Evolutionary conservation across 2,113 vertebrate species (phyloP).

Genomic region (Prionailurus viverrinus): DNA sequence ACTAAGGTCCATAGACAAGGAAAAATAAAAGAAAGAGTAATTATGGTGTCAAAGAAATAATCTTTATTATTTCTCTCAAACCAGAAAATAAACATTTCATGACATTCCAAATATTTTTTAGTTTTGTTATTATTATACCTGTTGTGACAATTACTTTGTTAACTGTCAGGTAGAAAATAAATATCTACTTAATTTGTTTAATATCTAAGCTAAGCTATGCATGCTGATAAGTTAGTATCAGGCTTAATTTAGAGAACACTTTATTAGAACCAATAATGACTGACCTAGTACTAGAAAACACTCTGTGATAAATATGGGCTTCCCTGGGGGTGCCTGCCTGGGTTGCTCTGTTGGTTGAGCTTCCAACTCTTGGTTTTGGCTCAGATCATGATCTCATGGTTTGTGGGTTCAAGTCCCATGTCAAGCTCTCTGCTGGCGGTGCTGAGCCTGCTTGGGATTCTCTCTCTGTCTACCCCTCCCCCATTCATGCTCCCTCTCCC

Average conservation of each 20-base stretch:
- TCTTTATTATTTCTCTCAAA: constrained; percentile 77
- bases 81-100: constrained; percentile 70
- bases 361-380: too few species aligned
- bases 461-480: too few species aligned
- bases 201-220: constrained; percentile 21
- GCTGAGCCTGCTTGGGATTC: too few species aligned
- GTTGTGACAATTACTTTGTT: constrained; percentile 80
- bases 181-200: constrained; percentile 80
- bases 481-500: too few species aligned
- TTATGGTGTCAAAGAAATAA: constrained; percentile 30
- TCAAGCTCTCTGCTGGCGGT: too few species aligned
- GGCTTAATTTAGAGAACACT: constrained; percentile 77
- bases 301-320: constrained; percentile 79
- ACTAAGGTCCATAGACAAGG: not conserved
- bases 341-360: too few species aligned
- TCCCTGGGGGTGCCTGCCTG: too few species aligned
- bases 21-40: not conserved
- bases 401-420: too few species aligned
- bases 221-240: constrained; percentile 59
- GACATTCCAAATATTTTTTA: constrained; percentile 74
- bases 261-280: constrained; percentile 80
- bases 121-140: constrained; percentile 73
- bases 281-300: constrained; percentile 76
- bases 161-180: constrained; percentile 80
- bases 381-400: too few species aligned